Base-by-base conservation (phyloP, 2,113 vertebrate genomes). In the Tamias sibiricus region DNA sequence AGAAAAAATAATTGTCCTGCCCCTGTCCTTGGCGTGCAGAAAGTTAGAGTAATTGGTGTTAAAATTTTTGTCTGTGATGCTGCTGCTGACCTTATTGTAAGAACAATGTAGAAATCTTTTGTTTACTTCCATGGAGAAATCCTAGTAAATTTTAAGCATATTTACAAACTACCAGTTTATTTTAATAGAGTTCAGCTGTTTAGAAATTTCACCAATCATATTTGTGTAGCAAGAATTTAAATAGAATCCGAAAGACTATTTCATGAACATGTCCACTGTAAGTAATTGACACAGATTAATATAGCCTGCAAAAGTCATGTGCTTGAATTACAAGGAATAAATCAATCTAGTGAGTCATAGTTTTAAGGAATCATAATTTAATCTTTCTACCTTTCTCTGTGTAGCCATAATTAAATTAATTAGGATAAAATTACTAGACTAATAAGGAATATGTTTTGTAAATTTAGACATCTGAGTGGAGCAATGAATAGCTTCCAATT, bases 141-240 rank as follows among this genome's bases (percentile, higher is more conserved):
- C 87, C 49, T 69, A 87, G 26, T 49, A 83, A 85, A 87, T 74
- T 80, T 37, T 37, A 30, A 71, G 17, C 3, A 80, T 64, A 44
- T 57, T 90, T 68, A 76, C 3, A 69, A 83, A 26, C 40, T 17
- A 35, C 3, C 1, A 49, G 28, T 24, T 71, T 89, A 64, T 69
- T 84, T 81, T 81, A 86, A 75, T 32, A 93, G 52, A 81, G 17
- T 49, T 88, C 42, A 92, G 16, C 9, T 76, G n/a, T 93, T 85
- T 79, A 64, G 69, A 91, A 69, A 88, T 96, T 91, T 88, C 37
- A 71, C 37, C 13, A 71, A 80, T 10, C 35, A 26, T 84, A 87
- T 91, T 88, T 68, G 13, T 85, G 5, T 83, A 74, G 42, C 11
- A 76, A 66, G n/a, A 71, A 88, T 71, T 68, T 84, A 84, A 93